Conservation (phyloP, 2,888 invertebrate species). For the Heliconius aoede region DNA sequence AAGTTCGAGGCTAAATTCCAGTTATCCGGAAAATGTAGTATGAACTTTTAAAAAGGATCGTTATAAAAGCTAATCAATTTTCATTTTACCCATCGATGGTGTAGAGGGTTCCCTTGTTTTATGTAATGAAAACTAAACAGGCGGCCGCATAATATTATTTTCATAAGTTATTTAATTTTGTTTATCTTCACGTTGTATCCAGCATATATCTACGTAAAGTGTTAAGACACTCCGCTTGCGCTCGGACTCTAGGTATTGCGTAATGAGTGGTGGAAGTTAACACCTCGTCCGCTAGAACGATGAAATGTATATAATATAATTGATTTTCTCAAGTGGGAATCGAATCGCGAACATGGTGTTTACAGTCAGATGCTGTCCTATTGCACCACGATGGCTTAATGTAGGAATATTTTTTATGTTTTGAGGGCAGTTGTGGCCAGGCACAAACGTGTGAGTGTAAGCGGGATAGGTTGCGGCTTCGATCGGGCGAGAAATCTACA, state of each 20-base stretch:
- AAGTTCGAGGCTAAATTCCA: background rate
- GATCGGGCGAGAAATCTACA: no score
- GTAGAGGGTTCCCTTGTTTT: background rate
- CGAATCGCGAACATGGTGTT: background rate
- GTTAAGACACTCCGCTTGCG: no score
- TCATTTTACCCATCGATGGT: background rate
- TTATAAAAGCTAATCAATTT: constrained; percentile 6
- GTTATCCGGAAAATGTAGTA: background rate
- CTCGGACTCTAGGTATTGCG: no score
- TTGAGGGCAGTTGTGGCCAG: no score
- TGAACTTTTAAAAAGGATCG: constrained; percentile 1
- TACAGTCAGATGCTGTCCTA: background rate
- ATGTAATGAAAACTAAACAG: background rate
- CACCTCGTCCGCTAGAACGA: no score
- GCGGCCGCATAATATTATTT: no score
- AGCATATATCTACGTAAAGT: no score
- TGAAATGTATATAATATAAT: no score
- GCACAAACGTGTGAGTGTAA: no score
- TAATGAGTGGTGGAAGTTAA: no score
- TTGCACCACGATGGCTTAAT: background rate
- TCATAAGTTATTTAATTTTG: background rate
- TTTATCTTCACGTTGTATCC: background rate
- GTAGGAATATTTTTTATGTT: no score
- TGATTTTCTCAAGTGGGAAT: background rate
- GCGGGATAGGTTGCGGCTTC: no score